A percentile compares a stretch with the other conserved stretches of the same genome.
phyloP scores from a whole-genome alignment of 1,140 invertebrate species.

The Procambarus clarkii region DNA sequence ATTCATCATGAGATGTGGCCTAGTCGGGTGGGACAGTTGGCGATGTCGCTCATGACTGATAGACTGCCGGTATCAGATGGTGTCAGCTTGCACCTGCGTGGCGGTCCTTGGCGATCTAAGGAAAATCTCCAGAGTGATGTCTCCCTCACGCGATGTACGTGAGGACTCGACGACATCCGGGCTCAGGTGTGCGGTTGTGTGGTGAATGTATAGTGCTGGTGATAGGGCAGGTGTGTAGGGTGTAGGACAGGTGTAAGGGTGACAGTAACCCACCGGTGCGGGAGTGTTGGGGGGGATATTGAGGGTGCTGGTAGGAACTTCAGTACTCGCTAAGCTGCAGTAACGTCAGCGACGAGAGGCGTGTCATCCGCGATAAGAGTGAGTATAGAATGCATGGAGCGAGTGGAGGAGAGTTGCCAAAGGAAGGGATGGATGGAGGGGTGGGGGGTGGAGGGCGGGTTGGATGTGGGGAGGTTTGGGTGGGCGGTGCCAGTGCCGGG shows the following conservation, averaged over 20 bases:
- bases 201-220: no score
- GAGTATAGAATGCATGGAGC: slow-evolving; percentile 62
- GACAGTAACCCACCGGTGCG: neutral
- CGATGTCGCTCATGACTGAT: slow-evolving; percentile 51
- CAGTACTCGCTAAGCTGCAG: slow-evolving; percentile 46
- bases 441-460: slow-evolving; percentile 6
- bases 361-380: slow-evolving; percentile 55
- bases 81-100: slow-evolving; percentile 37
- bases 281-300: slow-evolving; percentile 5
- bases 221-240: no score
- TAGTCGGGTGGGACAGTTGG: slow-evolving; percentile 19
- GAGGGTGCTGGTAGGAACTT: neutral
- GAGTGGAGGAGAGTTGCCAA: slow-evolving; percentile 55
- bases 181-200: neutral
- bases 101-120: neutral
- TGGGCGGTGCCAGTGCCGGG: slow-evolving; percentile 68
- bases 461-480: slow-evolving; percentile 42
- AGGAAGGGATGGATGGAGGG: slow-evolving; percentile 23
- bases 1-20: slow-evolving; percentile 20
- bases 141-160: neutral
- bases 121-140: neutral
- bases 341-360: slow-evolving; percentile 31
- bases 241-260: neutral
- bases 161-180: neutral
- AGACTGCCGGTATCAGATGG: slow-evolving; percentile 44